Evolutionary conservation across 2,888 invertebrate species (phyloP).

Genomic region (Leistus spinibarbis): DNA sequence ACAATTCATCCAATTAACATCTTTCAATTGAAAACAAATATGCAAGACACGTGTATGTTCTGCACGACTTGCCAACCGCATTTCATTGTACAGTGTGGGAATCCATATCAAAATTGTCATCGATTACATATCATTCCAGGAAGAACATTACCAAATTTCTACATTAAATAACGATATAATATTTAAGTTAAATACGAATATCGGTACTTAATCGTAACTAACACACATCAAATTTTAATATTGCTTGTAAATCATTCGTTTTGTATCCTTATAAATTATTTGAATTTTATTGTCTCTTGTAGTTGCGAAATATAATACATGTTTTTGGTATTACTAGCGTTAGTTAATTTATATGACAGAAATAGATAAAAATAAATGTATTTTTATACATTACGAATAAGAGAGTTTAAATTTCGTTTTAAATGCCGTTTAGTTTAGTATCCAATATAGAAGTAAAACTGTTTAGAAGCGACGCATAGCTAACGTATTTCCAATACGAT

Average conservation of each 20-base stretch:
- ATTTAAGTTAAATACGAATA: background rate
- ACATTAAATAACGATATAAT: background rate
- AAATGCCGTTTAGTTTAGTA: background rate
- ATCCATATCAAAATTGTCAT: conserved; percentile 18
- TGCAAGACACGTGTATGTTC: conserved; percentile 24
- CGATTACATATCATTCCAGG: conserved; percentile 10
- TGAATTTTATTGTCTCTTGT: too few species aligned
- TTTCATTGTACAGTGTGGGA: conserved; percentile 17
- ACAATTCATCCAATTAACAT: conserved; percentile 23
- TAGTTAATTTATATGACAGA: too few species aligned
- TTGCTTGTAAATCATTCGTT: background rate
- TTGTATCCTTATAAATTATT: background rate
- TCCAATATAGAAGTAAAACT: too few species aligned
- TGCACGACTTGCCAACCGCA: conserved; percentile 18
- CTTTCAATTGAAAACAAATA: conserved; percentile 14
- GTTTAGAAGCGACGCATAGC: background rate
- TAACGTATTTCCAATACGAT: background rate
- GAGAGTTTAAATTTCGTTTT: too few species aligned
- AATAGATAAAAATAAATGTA: too few species aligned
- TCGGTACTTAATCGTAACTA: background rate
- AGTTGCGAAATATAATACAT: background rate
- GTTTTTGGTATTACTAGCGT: too few species aligned
- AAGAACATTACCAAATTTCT: background rate
- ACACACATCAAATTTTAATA: background rate
- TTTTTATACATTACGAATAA: too few species aligned